phyloP scores from a whole-genome alignment of 2,113 vertebrate species.

The Neogobius melanostomus region DNA sequence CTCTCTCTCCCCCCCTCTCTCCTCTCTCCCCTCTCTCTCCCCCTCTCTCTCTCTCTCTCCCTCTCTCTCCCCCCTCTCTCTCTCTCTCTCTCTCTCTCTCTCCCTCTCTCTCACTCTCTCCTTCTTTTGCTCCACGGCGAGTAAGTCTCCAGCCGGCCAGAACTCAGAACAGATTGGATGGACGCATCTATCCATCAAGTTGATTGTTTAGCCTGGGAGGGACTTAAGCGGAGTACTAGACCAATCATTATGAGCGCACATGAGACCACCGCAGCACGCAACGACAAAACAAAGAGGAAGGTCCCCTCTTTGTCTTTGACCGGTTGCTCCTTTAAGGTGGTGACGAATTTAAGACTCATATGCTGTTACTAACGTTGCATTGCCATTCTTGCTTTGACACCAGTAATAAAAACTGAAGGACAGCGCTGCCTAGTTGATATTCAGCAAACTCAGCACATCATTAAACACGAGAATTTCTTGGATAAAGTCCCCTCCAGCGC shows the following conservation, averaged over 20 bases:
- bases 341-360: constrained; percentile 36
- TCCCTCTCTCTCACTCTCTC: constrained; percentile 3
- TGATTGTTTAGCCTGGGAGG: constrained; percentile 57
- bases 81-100: constrained; percentile 10
- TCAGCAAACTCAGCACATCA: constrained; percentile 49
- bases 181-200: constrained; percentile 68
- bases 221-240: constrained; percentile 56
- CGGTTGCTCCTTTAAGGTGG: constrained; percentile 43
- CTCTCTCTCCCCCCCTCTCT: not conserved
- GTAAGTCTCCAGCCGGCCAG: constrained; percentile 24
- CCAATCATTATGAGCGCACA: constrained; percentile 64
- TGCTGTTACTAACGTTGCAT: not conserved
- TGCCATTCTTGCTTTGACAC: constrained; percentile 6
- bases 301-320: constrained; percentile 69
- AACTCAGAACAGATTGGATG: constrained; percentile 60
- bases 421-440: constrained; percentile 45
- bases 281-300: constrained; percentile 64
- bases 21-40: not conserved
- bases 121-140: not conserved
- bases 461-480: constrained; percentile 47
- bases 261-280: constrained; percentile 66
- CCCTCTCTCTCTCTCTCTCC: too few relatives aligned
- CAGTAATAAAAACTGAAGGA: constrained; percentile 42
- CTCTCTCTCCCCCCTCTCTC: not conserved
- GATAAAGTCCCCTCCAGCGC: constrained; percentile 30